Base-by-base conservation (phyloP, 1,140 invertebrate species). In the Ceratoteleas bidentatus region DNA sequence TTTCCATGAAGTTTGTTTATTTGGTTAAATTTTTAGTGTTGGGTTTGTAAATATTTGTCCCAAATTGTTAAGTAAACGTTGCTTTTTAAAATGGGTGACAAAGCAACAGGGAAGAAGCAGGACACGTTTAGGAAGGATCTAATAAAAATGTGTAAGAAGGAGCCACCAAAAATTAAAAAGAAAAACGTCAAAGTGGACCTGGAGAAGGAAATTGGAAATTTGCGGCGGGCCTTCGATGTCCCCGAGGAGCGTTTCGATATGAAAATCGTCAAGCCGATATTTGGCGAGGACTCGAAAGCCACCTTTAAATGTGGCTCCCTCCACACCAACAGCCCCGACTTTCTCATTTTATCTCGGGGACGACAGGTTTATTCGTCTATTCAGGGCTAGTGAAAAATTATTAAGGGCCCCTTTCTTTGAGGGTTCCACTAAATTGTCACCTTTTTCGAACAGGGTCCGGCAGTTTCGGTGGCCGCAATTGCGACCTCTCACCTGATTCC, bases 341-440 rank as follows among this genome's bases (percentile, higher is more conserved):
- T 91, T 74, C 86, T 89, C n/a, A 86, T 87, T 1, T 65, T 90
- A 8, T 88, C 90, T 5, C 86, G 89, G 49, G 88, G 90, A 8
- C 81, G 86, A 62, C 90, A 90, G 84, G 90, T 91, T 84, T 14
- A 58, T 45, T 10, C 9, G 34, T n/a, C n/a, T n/a, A n/a, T n/a
- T n/a, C n/a, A n/a, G n/a, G n/a, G n/a, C n/a, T n/a, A n/a, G n/a
- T n/a, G n/a, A n/a, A n/a, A n/a, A n/a, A n/a, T n/a, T n/a, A n/a
- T n/a, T n/a, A n/a, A n/a, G n/a, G n/a, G n/a, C n/a, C n/a, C n/a
- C n/a, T n/a, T n/a, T n/a, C n/a, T n/a, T n/a, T n/a, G n/a, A n/a
- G n/a, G n/a, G n/a, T n/a, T n/a, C n/a, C n/a, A n/a, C n/a, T 36
- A 36, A 45, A 45, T 11, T 45, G 43, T 45, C 7, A 3, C 7